Percentiles rank a stretch among this genome's conserved stretches.
phyloP scores from a whole-genome alignment of 2,888 invertebrate species.

The Helicoverpa assulta region DNA sequence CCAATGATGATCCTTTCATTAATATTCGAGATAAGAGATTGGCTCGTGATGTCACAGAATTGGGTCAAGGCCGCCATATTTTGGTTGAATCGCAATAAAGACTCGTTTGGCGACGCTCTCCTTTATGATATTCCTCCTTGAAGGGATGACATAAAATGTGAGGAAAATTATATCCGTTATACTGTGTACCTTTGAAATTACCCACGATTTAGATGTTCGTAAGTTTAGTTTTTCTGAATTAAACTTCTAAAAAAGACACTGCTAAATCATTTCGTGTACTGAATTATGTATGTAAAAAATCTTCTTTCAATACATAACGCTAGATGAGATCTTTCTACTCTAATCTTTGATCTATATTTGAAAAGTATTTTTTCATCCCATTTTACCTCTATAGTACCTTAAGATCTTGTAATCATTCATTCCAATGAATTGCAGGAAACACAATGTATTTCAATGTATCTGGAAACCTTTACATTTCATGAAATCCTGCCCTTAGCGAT shows the following conservation, averaged over 20 bases:
- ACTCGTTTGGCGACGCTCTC: constrained; percentile 23
- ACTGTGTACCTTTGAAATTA: constrained; percentile 5
- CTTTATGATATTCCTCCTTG: constrained; percentile 30
- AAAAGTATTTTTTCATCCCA: too few relatives aligned
- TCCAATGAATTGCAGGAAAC: too few relatives aligned
- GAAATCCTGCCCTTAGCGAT: neutral
- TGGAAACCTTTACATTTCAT: too few relatives aligned
- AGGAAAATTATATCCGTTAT: constrained; percentile 33
- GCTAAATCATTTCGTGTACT: too few relatives aligned
- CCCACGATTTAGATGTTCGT: neutral
- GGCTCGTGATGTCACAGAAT: constrained; percentile 47
- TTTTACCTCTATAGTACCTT: too few relatives aligned
- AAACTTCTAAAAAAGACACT: too few relatives aligned
- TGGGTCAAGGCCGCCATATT: constrained; percentile 48
- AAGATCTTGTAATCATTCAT: too few relatives aligned
- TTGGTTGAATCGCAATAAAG: constrained; percentile 50
- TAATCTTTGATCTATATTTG: too few relatives aligned
- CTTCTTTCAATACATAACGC: too few relatives aligned
- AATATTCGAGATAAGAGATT: constrained; percentile 47
- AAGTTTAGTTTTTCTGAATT: neutral
- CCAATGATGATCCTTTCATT: constrained; percentile 32
- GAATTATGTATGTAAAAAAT: too few relatives aligned
- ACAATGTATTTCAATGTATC: too few relatives aligned
- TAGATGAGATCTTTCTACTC: too few relatives aligned
- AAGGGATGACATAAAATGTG: constrained; percentile 29